Conservation (phyloP, 2,797 vertebrate species). For the Ispidina picta region DNA sequence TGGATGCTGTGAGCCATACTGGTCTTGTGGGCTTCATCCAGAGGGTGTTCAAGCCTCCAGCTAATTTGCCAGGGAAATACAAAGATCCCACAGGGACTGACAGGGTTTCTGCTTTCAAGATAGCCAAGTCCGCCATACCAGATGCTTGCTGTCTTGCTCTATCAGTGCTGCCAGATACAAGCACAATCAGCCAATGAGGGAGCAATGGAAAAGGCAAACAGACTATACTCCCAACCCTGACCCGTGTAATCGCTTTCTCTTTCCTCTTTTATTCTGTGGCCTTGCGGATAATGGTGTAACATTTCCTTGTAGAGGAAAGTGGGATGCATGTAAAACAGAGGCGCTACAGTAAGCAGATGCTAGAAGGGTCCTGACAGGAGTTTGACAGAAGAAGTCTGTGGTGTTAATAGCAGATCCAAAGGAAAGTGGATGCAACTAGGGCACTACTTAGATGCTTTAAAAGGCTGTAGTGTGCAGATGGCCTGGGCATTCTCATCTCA, state of each 20-base stretch:
- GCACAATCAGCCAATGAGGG: not conserved
- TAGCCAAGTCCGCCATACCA: not conserved
- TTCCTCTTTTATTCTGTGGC: not conserved
- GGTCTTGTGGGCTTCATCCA: not conserved
- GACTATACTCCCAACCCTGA: not conserved
- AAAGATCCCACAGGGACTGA: not conserved
- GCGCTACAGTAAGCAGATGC: not conserved
- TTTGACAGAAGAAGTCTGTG: not conserved
- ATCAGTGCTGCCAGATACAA: not conserved
- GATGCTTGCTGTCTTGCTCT: not conserved
- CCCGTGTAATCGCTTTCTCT: not conserved
- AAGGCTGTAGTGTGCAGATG: fast-evolving
- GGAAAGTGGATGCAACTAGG: not conserved
- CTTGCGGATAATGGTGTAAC: not conserved
- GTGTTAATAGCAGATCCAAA: not conserved
- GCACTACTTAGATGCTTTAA: fast-evolving
- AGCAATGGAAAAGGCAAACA: not conserved
- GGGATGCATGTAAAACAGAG: not conserved
- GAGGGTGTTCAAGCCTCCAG: not conserved
- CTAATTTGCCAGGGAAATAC: not conserved
- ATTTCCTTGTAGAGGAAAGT: not conserved
- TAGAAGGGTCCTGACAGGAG: not conserved
- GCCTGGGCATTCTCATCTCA: fast-evolving
- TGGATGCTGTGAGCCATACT: not conserved
- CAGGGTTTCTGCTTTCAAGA: not conserved